phyloP scores from a whole-genome alignment of 2,113 vertebrate species.

The Amphilophus citrinellus region DNA sequence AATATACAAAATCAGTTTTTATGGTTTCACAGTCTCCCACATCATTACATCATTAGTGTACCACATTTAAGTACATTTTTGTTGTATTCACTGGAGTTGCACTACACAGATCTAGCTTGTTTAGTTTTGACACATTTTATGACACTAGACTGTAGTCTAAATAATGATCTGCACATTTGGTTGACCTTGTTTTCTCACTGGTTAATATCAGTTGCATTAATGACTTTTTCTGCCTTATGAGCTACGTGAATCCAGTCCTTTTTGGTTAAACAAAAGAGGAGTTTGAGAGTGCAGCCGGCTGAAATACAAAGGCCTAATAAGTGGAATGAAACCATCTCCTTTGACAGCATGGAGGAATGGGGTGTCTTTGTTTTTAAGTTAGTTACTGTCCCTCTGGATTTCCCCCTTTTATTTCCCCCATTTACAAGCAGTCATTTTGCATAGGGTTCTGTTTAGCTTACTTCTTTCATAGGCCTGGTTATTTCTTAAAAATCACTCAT shows the following conservation, averaged over 20 bases:
- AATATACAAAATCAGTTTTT: background rate
- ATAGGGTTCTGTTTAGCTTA: background rate
- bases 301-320: background rate
- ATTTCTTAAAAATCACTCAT: background rate
- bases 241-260: background rate
- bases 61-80: background rate
- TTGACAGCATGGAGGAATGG: background rate
- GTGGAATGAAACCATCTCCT: background rate
- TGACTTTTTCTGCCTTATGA: background rate
- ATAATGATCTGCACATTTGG: background rate
- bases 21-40: background rate
- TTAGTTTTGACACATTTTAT: background rate
- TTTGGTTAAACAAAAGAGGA: background rate
- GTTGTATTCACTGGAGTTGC: constrained; percentile 5
- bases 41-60: background rate
- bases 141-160: background rate
- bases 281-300: background rate
- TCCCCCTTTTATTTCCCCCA: background rate
- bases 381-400: background rate
- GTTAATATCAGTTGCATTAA: background rate
- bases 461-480: background rate
- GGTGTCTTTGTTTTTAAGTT: background rate
- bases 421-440: background rate
- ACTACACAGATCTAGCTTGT: background rate
- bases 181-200: background rate